These are phyloP conservation scores for Napeogenes sylphis DNA, from an alignment of 2,888 invertebrate species.

Conservation along the genomic window DNA sequence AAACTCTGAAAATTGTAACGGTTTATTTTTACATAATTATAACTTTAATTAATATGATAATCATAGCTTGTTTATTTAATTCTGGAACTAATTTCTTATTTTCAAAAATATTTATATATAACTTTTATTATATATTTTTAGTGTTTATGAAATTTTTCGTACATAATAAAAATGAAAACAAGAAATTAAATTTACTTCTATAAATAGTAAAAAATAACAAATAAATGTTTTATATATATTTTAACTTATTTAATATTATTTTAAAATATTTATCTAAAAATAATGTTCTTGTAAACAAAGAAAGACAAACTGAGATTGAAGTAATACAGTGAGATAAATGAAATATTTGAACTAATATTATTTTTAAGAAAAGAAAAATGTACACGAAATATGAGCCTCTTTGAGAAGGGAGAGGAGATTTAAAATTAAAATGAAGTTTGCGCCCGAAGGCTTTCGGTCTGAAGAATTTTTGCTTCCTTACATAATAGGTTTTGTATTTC, in stretches of 20 bases:
- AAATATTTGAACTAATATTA: constrained; percentile 6
- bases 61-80: no score
- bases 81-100: no score
- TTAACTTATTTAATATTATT: background rate
- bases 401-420: constrained; percentile 25
- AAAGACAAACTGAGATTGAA: no score
- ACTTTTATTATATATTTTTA: no score
- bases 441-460: constrained; percentile 21
- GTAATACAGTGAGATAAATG: background rate
- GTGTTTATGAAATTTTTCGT: no score
- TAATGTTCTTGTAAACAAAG: no score
- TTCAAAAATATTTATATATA: no score
- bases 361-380: constrained; percentile 7
- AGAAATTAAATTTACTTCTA: no score
- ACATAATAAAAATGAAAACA: no score
- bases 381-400: constrained; percentile 17
- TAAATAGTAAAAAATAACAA: constrained; percentile 4
- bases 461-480: constrained; percentile 26
- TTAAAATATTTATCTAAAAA: background rate
- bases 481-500: constrained; percentile 21
- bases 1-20: constrained; percentile 8
- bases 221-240: background rate
- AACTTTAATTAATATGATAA: no score
- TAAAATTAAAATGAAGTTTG: constrained; percentile 33
- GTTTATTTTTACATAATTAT: no score